Conservation (phyloP, 2,113 vertebrate genomes). For the Leucopsar rothschildi region DNA sequence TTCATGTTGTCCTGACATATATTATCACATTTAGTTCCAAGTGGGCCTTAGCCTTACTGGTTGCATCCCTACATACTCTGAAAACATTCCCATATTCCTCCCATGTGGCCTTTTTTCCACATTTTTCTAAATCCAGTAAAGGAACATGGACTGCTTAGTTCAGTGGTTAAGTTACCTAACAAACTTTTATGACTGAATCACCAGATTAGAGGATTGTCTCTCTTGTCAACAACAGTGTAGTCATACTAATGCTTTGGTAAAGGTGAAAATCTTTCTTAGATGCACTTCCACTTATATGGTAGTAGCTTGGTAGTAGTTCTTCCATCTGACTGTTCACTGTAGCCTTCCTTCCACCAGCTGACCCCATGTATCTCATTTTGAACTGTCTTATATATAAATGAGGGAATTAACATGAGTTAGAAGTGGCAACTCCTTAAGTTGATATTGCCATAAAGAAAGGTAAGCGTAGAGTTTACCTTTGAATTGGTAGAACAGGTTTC, state of each 20-base stretch:
- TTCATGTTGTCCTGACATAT: neutral
- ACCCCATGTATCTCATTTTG: neutral
- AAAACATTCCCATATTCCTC: neutral
- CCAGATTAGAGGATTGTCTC: neutral
- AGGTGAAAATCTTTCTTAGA: neutral
- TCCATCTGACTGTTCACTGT: neutral
- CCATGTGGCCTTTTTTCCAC: neutral
- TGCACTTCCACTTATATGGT: neutral
- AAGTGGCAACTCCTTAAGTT: neutral
- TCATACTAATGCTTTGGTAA: neutral
- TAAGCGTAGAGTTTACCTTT: neutral
- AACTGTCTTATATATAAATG: neutral
- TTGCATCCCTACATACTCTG: neutral
- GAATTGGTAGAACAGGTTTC: neutral
- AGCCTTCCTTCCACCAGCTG: neutral
- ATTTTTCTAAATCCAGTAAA: neutral
- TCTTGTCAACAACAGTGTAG: neutral
- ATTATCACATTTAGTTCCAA: neutral
- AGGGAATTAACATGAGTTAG: neutral
- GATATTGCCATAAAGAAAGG: neutral
- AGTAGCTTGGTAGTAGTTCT: neutral
- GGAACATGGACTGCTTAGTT: neutral
- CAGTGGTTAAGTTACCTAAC: neutral
- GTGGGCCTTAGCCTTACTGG: neutral
- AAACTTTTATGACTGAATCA: neutral